A percentile compares a stretch with the other conserved stretches of the same genome.
These are phyloP conservation scores for Parnassius mnemosyne DNA, from an alignment of 2,888 invertebrate genomes.

Conservation along the genomic window DNA sequence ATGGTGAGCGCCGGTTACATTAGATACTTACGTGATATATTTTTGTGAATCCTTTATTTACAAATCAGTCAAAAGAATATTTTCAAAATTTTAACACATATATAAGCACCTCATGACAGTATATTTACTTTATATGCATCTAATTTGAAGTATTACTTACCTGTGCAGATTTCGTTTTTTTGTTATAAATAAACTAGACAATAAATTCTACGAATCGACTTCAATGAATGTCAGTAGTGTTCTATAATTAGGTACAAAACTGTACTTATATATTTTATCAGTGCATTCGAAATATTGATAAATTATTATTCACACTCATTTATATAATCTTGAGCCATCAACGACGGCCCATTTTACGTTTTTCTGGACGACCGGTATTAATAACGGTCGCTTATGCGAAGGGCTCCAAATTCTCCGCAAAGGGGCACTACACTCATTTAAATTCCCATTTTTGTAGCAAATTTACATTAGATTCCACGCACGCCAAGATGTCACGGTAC, in stretches of 20 bases:
- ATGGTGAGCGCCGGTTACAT: too few species aligned
- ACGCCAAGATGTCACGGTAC: conserved; percentile 68
- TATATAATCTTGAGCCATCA: conserved; percentile 24
- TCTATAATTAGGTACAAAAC: not conserved
- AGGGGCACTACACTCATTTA: conserved; percentile 72
- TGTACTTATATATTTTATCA: not conserved
- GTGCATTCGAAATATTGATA: not conserved
- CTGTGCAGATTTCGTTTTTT: too few species aligned
- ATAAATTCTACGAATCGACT: too few species aligned
- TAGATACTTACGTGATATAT: too few species aligned
- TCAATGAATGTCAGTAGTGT: too few species aligned
- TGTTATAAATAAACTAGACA: too few species aligned
- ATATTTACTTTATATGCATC: too few species aligned
- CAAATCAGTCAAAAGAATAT: too few species aligned
- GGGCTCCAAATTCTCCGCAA: conserved; percentile 48
- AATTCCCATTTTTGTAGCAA: conserved; percentile 77
- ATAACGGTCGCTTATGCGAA: conserved; percentile 69
- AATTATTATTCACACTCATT: conserved; percentile 25
- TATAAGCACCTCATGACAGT: too few species aligned
- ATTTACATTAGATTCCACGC: conserved; percentile 76
- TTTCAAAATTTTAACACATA: too few species aligned
- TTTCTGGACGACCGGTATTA: conserved; percentile 59
- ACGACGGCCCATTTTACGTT: conserved; percentile 40
- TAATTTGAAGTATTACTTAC: too few species aligned
- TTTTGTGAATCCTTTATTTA: too few species aligned